A percentile compares a stretch with the other conserved stretches of the same genome.
phyloP scores from a whole-genome alignment of 2,113 vertebrate genomes.

The Turdus rufiventris region DNA sequence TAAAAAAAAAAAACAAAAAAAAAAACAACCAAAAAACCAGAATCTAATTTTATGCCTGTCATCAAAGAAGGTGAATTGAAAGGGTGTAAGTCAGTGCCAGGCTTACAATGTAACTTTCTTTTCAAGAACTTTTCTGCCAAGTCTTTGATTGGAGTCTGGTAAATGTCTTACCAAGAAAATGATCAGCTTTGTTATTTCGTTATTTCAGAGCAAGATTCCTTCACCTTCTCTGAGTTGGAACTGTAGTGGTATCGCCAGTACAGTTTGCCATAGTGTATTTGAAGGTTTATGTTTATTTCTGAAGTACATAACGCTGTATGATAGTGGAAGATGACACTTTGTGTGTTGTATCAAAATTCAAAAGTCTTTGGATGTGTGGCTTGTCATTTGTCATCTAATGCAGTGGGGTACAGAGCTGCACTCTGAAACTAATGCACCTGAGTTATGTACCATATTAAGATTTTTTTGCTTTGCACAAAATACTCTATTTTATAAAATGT shows the following conservation, averaged over 20 bases:
- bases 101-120: background rate
- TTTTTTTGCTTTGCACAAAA: background rate
- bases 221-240: background rate
- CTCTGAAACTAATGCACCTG: background rate
- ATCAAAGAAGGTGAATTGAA: background rate
- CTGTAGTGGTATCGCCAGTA: background rate
- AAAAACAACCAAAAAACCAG: too few relatives aligned
- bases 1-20: background rate
- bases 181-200: background rate
- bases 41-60: background rate
- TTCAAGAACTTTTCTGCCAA: background rate
- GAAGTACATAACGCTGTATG: fast-evolving
- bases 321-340: background rate
- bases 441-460: background rate
- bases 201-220: background rate
- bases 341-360: background rate
- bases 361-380: background rate
- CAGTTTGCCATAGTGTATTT: background rate
- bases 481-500: background rate
- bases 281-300: background rate
- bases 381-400: background rate
- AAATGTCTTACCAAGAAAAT: background rate
- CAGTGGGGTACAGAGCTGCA: background rate
- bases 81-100: background rate
- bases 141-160: background rate